These are phyloP conservation scores for Ptychoptera contaminata DNA, from an alignment of 2,888 invertebrate genomes.

Conservation along the genomic window DNA sequence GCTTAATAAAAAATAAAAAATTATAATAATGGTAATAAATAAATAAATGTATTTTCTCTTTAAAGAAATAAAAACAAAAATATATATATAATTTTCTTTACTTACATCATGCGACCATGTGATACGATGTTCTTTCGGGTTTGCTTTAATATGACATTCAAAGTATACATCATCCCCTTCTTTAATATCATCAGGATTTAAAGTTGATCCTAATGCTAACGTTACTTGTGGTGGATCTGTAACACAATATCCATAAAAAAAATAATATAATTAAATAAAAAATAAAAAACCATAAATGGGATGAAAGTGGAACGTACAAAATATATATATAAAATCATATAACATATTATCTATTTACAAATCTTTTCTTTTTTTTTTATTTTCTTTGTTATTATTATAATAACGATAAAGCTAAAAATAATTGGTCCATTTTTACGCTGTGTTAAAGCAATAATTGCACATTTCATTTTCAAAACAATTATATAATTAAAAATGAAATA, in stretches of 20 bases:
- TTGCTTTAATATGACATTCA: slow-evolving; percentile 61
- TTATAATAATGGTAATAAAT: not conserved
- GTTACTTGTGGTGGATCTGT: slow-evolving; percentile 59
- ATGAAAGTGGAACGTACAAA: not conserved
- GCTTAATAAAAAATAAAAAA: not conserved
- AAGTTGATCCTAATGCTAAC: slow-evolving; percentile 53
- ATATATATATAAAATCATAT: not conserved
- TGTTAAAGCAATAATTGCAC: too few species aligned
- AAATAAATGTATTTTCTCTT: not conserved
- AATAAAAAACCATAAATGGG: not conserved
- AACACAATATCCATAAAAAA: slow-evolving; percentile 18
- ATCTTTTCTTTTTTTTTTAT: too few species aligned
- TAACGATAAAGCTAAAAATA: too few species aligned
- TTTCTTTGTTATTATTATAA: too few species aligned
- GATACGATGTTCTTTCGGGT: slow-evolving; percentile 59
- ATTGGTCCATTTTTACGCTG: too few species aligned
- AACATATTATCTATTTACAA: not conserved
- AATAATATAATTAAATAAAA: slow-evolving; percentile 1
- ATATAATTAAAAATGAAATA: too few species aligned
- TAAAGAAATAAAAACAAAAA: too few species aligned
- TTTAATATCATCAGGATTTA: slow-evolving; percentile 61
- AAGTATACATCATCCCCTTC: slow-evolving; percentile 69
- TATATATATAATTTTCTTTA: slow-evolving; percentile 16
- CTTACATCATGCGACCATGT: slow-evolving; percentile 65
- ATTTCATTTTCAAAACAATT: too few species aligned